These are phyloP conservation scores for Drosophila nr. perissopoda DNA, from an alignment of 2,888 invertebrate species.

Conservation along the genomic window DNA sequence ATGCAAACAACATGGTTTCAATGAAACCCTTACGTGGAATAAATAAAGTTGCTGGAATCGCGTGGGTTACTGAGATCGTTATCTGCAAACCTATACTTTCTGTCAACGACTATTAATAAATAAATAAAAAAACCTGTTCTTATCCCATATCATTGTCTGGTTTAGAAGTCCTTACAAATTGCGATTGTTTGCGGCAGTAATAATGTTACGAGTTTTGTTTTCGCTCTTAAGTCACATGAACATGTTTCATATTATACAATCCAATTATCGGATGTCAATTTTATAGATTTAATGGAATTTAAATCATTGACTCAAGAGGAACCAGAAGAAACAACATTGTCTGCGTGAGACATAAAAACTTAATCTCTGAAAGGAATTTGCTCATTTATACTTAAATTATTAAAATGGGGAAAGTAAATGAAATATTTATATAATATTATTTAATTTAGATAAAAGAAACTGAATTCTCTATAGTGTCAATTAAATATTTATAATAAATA, in stretches of 20 bases:
- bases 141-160: rapidly evolving
- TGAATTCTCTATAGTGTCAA: neutral
- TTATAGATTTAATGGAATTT: neutral
- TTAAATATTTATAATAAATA: neutral
- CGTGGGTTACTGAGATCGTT: neutral
- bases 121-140: neutral
- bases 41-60: neutral
- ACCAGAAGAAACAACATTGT: too few relatives aligned
- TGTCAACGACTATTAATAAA: neutral
- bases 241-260: neutral
- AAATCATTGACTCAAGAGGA: neutral
- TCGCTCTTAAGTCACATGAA: neutral
- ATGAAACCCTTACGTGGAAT: neutral
- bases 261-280: neutral
- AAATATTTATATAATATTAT: neutral
- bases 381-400: neutral
- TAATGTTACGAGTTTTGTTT: neutral
- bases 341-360: neutral
- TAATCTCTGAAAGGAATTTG: neutral
- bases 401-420: neutral
- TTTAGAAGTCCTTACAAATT: neutral
- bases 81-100: neutral
- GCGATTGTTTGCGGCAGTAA: neutral
- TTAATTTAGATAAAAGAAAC: neutral
- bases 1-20: neutral